Conservation (phyloP, 2,888 invertebrate genomes). For the Eupsilia transversa region DNA sequence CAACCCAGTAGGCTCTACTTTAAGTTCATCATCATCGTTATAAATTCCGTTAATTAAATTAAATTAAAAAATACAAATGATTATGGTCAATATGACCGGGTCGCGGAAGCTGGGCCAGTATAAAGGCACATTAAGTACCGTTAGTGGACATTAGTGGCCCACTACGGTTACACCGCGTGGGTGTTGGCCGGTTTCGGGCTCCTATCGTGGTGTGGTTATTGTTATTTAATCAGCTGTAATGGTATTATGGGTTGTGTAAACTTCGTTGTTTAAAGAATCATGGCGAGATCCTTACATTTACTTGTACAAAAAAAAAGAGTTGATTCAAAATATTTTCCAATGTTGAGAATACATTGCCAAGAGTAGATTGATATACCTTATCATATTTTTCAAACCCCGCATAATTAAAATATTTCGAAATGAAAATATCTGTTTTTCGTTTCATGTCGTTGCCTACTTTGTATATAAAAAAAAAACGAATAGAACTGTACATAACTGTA, state of each 20-base stretch:
- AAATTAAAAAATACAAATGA: constrained; percentile 54
- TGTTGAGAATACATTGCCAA: too few species aligned
- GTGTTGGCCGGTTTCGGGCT: constrained; percentile 41
- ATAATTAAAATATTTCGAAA: too few species aligned
- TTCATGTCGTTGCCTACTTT: too few species aligned
- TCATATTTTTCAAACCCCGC: too few species aligned
- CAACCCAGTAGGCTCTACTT: not conserved
- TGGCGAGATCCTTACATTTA: too few species aligned
- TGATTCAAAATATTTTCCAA: too few species aligned
- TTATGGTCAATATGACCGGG: constrained; percentile 48
- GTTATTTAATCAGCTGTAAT: constrained; percentile 38
- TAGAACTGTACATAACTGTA: too few species aligned
- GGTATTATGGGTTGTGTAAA: not conserved
- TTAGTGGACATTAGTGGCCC: constrained; percentile 67
- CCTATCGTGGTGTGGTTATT: constrained; percentile 21
- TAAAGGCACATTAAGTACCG: constrained; percentile 66
- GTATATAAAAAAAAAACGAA: too few species aligned
- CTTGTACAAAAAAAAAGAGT: too few species aligned
- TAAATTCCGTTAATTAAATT: constrained; percentile 47
- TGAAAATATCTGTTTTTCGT: too few species aligned
- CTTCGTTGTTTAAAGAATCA: too few species aligned
- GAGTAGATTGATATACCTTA: too few species aligned
- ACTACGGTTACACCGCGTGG: constrained; percentile 69
- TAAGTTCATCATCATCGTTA: not conserved
- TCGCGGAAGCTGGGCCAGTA: constrained; percentile 54